A percentile compares a stretch with the other conserved stretches of the same genome.
phyloP scores from a whole-genome alignment of 2,888 invertebrate species.

The Iselma pallidipennis region DNA sequence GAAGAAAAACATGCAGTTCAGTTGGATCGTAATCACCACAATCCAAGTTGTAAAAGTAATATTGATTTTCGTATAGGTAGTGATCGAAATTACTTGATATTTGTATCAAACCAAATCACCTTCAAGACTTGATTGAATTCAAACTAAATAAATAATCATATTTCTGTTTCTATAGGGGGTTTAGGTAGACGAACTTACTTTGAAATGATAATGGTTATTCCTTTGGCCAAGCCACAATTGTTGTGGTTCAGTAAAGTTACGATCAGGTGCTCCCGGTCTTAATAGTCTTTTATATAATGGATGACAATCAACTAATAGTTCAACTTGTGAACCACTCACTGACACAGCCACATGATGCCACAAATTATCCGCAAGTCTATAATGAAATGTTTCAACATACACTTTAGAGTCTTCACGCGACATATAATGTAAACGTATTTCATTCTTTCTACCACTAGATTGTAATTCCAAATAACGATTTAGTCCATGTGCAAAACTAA shows the following conservation, averaged over 20 bases:
- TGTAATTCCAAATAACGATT: constrained; percentile 84
- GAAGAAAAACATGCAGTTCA: neutral
- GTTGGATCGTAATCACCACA: neutral
- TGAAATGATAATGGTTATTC: constrained; percentile 84
- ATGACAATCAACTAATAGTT: constrained; percentile 85
- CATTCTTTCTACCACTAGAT: constrained; percentile 86
- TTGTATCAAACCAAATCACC: neutral
- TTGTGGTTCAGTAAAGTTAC: constrained; percentile 74
- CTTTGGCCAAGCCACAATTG: constrained; percentile 88
- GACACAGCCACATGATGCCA: constrained; percentile 88
- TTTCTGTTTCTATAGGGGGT: too few relatives aligned
- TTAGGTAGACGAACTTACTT: too few relatives aligned
- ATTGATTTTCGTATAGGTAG: neutral
- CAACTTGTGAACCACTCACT: constrained; percentile 81
- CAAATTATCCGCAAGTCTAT: constrained; percentile 81
- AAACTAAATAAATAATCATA: too few relatives aligned
- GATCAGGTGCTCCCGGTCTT: constrained; percentile 70
- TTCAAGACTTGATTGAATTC: neutral
- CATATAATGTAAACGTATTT: constrained; percentile 83
- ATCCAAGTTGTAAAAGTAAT: neutral
- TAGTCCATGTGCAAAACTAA: constrained; percentile 80
- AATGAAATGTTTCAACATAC: constrained; percentile 85
- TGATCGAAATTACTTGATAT: neutral
- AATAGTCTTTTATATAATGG: constrained; percentile 81
- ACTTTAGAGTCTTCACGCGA: constrained; percentile 67